Evolutionary conservation across 2,888 invertebrate species (phyloP), one percentile per base, ranked within the genome.

Genomic region (Dasysyrphus albostriatus): DNA sequence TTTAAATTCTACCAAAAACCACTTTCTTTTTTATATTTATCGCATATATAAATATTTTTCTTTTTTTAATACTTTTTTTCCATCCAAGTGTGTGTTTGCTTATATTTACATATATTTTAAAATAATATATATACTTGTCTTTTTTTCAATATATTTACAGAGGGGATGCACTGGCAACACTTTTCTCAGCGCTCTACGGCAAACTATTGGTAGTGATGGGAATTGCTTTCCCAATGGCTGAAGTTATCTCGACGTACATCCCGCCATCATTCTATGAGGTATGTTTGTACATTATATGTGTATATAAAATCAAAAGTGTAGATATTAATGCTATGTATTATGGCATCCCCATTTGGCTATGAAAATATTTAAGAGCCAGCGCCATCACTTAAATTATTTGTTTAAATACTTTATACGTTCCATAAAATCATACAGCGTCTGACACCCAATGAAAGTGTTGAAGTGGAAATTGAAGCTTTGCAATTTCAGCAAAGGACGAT

Each of bases 181-280:
- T 98, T 19, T 94, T 98, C 88, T 98, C 98, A 88, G 98, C 98
- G 0, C 94, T 98, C 37, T 98, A 98, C 92, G 98, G 98, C 61
- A 98, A 98, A 93, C 94, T 98, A 70, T 93, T 98, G 89, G 98
- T 98, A 54, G 98, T 98, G 61, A 97, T 98, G 96, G 98, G 98
- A 88, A 96, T 98, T 88, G 98, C 98, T 16, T 98, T 98, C 93
- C 98, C 98, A 70, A 96, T 98, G 96, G 97, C 98, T 88, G 98
- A 98, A 94, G 98, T 98, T 89, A 98, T 98, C 91, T 98, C 98
- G 58, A 97, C 97, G 29, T 97, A 97, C 93, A 97, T 98, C 91
- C 98, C 98, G 90, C 97, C 97, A 88, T 97, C 97, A 39, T 98
- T 97, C 93, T 98, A 98, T 93, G 98, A 98, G 94, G 97, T 96